phyloP scores from a whole-genome alignment of 2,113 vertebrate genomes.

The Grammomys dolichurus region DNA sequence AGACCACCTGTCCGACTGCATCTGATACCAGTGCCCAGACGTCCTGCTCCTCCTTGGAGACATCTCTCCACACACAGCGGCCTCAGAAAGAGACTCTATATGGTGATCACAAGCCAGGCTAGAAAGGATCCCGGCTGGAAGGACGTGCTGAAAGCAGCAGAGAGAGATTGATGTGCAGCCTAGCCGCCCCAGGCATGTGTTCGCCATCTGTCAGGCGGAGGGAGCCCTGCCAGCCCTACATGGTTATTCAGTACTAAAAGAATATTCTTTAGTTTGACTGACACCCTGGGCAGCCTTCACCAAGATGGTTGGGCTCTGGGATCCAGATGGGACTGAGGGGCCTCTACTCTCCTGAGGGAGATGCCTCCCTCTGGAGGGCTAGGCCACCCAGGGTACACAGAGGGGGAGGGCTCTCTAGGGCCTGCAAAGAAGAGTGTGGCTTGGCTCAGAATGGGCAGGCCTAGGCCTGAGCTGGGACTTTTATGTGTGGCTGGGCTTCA shows the following conservation, averaged over 20 bases:
- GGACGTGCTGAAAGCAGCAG: conserved; percentile 80
- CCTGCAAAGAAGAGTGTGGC: conserved; percentile 74
- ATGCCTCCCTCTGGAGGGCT: conserved; percentile 80
- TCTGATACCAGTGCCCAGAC: conserved; percentile 22
- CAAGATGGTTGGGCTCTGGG: conserved; percentile 82
- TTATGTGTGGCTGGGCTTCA: conserved; percentile 77
- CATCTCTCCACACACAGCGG: not conserved
- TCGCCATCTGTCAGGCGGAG: conserved; percentile 84
- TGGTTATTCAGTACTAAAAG: conserved; percentile 83
- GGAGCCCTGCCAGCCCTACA: conserved; percentile 81
- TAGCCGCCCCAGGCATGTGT: conserved; percentile 80
- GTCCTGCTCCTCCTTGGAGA: not conserved
- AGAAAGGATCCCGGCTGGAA: conserved; percentile 74
- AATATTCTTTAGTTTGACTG: conserved; percentile 85
- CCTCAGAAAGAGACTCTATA: conserved; percentile 25
- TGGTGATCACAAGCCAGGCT: conserved; percentile 23
- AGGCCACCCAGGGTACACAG: conserved; percentile 83
- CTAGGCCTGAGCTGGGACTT: conserved; percentile 73
- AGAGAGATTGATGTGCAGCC: conserved; percentile 83
- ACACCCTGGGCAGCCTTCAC: conserved; percentile 82
- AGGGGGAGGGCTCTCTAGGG: conserved; percentile 46
- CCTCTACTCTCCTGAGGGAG: conserved; percentile 75
- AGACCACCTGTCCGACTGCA: conserved; percentile 10
- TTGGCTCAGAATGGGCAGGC: conserved; percentile 79
- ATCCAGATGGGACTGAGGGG: conserved; percentile 83